A percentile compares a stretch with the other conserved stretches of the same genome.
Evolutionary conservation across 2,888 invertebrate species (phyloP).

Genomic region (Lasioglossum calceatum): DNA sequence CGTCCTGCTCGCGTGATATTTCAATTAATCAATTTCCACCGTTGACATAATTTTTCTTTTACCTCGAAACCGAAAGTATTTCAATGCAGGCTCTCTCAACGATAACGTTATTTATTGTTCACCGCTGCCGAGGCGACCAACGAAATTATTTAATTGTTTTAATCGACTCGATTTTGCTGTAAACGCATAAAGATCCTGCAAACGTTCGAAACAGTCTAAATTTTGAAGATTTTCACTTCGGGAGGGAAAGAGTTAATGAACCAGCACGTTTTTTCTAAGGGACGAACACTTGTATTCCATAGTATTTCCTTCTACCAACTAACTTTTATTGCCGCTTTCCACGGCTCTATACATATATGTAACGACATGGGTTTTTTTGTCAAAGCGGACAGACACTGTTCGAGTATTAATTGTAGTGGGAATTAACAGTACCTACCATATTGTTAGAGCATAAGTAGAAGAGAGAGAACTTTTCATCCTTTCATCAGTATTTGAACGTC

Average conservation of each 20-base stretch:
- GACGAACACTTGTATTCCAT: not conserved
- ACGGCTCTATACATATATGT: not conserved
- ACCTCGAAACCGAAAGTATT: not conserved
- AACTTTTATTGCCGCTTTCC: not conserved
- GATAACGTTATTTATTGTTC: not conserved
- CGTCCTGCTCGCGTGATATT: too few species aligned
- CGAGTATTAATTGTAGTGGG: not conserved
- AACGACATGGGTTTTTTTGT: not conserved
- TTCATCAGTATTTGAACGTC: slow-evolving; percentile 4
- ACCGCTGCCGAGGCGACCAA: not conserved
- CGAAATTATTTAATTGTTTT: not conserved
- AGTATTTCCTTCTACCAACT: slow-evolving; percentile 9
- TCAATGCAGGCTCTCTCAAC: not conserved
- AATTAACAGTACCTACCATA: slow-evolving; percentile 12
- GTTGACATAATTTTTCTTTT: not conserved
- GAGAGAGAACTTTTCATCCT: not conserved
- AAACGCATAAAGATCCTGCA: too few species aligned
- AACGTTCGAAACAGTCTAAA: not conserved
- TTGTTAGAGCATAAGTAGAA: not conserved
- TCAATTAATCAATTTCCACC: not conserved
- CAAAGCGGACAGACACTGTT: not conserved
- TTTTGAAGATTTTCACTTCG: slow-evolving; percentile 37
- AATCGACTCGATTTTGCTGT: too few species aligned
- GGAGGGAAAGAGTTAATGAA: not conserved
- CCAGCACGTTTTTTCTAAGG: not conserved